These are phyloP conservation scores for Platanista minor DNA, from an alignment of 2,113 vertebrate genomes.

Conservation along the genomic window DNA sequence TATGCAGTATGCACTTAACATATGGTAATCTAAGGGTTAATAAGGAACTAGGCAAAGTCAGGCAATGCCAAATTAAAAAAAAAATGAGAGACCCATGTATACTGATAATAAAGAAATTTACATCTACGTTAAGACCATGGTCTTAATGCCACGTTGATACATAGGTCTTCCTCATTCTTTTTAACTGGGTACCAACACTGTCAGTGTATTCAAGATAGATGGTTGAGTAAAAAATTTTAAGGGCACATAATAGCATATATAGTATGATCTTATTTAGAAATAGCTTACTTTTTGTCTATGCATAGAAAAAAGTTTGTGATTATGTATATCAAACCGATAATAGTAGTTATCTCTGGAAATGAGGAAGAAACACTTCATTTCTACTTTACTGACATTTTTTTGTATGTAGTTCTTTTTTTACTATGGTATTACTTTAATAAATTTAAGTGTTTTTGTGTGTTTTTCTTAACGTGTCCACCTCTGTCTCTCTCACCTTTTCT, in stretches of 20 bases:
- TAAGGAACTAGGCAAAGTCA: slow-evolving; percentile 35
- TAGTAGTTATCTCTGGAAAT: not conserved
- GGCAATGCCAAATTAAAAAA: not conserved
- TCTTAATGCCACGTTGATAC: not conserved
- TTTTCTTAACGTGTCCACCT: not conserved
- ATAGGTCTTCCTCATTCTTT: not conserved
- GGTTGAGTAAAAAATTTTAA: not conserved
- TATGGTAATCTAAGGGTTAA: not conserved
- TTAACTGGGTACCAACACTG: not conserved
- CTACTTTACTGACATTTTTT: slow-evolving; percentile 20
- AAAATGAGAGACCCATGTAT: not conserved
- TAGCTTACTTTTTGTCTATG: not conserved
- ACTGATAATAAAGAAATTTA: slow-evolving; percentile 3
- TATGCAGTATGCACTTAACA: not conserved
- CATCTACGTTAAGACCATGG: not conserved
- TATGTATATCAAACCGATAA: not conserved
- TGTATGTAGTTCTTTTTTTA: not conserved
- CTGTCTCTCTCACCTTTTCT: not conserved
- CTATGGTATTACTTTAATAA: not conserved
- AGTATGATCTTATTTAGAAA: slow-evolving; percentile 28
- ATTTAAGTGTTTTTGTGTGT: not conserved
- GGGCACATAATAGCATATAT: slow-evolving; percentile 12
- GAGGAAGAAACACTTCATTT: slow-evolving; percentile 31
- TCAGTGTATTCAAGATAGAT: not conserved
- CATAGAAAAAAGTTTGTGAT: not conserved